phyloP scores from a whole-genome alignment of 2,113 vertebrate genomes.

The Dicerorhinus sumatrensis region DNA sequence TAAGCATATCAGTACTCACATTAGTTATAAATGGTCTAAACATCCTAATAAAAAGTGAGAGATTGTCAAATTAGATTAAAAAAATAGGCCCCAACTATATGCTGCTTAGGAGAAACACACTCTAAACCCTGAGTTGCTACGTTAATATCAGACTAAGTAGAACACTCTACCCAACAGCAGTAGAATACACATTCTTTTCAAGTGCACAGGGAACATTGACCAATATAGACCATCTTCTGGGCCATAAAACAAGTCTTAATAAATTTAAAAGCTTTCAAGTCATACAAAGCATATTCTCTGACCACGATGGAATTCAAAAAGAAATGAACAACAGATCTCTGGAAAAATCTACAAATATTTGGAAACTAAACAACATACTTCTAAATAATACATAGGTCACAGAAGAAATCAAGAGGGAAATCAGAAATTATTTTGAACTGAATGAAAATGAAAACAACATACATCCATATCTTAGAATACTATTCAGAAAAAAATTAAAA shows the following conservation, averaged over 20 bases:
- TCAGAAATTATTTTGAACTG: conserved; percentile 24
- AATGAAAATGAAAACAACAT: conserved; percentile 45
- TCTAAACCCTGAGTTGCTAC: not conserved
- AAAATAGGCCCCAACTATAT: not conserved
- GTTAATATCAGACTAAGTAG: not conserved
- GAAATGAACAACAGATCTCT: conserved; percentile 31
- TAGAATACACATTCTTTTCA: not conserved
- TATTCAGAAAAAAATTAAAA: not conserved
- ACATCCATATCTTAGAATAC: not conserved
- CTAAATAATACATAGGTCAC: not conserved
- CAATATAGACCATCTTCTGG: not conserved
- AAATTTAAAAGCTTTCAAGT: conserved; percentile 19
- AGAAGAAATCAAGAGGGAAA: conserved; percentile 33
- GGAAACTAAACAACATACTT: conserved; percentile 21
- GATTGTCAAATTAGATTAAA: conserved; percentile 12
- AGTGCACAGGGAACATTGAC: not conserved
- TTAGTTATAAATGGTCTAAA: not conserved
- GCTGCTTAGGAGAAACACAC: not conserved
- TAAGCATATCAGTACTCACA: not conserved
- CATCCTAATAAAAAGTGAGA: not conserved
- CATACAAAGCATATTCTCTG: not conserved
- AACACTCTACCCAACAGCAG: not conserved
- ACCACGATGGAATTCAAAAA: not conserved
- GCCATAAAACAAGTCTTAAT: not conserved
- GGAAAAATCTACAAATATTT: conserved; percentile 45